Evolutionary conservation across 2,113 vertebrate genomes (phyloP), one percentile per base, ranked within the genome.

Genomic region (Pholis gunnellus): DNA sequence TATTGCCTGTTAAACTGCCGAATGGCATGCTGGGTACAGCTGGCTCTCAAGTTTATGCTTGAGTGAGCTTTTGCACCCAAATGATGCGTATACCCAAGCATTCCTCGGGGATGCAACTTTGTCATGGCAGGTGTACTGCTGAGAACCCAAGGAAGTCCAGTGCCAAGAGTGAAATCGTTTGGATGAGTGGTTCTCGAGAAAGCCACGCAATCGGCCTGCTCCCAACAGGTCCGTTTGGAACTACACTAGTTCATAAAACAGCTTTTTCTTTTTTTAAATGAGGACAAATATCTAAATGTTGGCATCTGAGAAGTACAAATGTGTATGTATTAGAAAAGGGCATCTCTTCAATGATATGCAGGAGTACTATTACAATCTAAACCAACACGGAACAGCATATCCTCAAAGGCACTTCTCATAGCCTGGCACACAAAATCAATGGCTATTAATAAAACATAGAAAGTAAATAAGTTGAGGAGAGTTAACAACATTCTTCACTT

Each of bases 401-500:
- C n/a, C 38, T 71, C 34, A 71, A 85, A 91, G 79, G 87, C 85
- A 90, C 79, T 65, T 89, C 48, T 89, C 69, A 89, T 64, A 65
- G 44, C 50, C 59, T 87, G 69, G 66, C 81, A 88, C 77, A 76
- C 42, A 60, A 72, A 77, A 82, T 83, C 42, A 79, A 79, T 73
- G 66, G 78, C 66, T 87, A 87, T 65, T 87, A 82, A 82, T 87
- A 75, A 86, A 88, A 87, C 29, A 74, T 79, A 78, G 76, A 80
- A 89, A 77, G 75, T 66, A 75, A 85, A 78, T 79, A 78, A 73
- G 36, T 65, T 50, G 66, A 88, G 78, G 75, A 90, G 77, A 84
- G 54, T 91, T 89, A 87, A 75, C 66, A 76, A 77, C 54, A 75
- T 74, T 56, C 60, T 81, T 82, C 79, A 87, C 25, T 84, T 88